These are phyloP conservation scores for Ornithorhynchus anatinus DNA, from an alignment of 2,113 vertebrate genomes.

Conservation along the genomic window DNA sequence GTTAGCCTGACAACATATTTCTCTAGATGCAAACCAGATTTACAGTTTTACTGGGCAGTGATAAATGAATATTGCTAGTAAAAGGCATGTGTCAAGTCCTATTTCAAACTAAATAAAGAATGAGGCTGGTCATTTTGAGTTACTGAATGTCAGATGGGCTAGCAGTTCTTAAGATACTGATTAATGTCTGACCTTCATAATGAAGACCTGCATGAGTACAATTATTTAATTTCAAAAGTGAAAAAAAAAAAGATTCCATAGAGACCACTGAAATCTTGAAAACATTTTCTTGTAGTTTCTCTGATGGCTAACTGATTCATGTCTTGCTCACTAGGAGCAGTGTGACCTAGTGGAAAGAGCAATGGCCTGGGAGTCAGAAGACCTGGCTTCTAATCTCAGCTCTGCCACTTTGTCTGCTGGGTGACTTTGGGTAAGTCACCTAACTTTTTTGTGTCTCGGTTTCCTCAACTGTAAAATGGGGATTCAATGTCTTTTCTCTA, in stretches of 20 bases:
- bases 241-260: slow-evolving; percentile 2
- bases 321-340: too few relatives aligned
- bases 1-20: slow-evolving; percentile 28
- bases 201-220: slow-evolving; percentile 5
- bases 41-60: slow-evolving; percentile 48
- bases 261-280: slow-evolving; percentile 1
- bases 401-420: too few relatives aligned
- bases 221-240: slow-evolving; percentile 28
- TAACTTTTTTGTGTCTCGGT: too few relatives aligned
- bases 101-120: slow-evolving; percentile 61
- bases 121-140: slow-evolving; percentile 42
- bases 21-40: slow-evolving; percentile 61
- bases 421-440: too few relatives aligned
- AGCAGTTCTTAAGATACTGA: slow-evolving; percentile 26
- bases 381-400: too few relatives aligned
- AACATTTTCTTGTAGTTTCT: neutral
- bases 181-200: too few relatives aligned
- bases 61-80: slow-evolving; percentile 58
- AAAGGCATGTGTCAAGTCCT: slow-evolving; percentile 56
- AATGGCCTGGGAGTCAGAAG: too few relatives aligned
- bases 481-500: too few relatives aligned
- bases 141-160: slow-evolving; percentile 48
- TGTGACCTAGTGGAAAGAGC: too few relatives aligned
- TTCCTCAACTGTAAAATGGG: too few relatives aligned
- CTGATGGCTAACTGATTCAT: too few relatives aligned